A percentile compares a stretch with the other conserved stretches of the same genome.
Evolutionary conservation across 1,140 invertebrate genomes (phyloP).

Genomic region (Meloidogyne hapla): DNA sequence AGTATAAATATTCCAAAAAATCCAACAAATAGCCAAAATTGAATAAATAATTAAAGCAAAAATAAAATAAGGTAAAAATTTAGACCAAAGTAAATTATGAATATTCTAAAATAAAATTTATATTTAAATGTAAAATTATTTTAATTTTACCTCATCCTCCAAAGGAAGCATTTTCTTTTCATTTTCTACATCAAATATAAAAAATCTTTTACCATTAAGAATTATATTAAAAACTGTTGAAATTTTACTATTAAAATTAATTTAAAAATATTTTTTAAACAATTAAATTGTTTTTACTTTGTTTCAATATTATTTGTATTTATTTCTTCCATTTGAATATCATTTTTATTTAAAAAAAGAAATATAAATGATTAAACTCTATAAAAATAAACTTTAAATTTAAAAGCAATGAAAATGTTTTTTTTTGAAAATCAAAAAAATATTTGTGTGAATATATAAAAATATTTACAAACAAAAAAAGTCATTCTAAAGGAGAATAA

Average conservation of each 20-base stretch:
- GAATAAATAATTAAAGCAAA: slow-evolving; percentile 19
- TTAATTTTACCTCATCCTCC: not conserved
- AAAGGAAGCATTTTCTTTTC: not conserved
- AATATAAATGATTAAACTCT: not conserved
- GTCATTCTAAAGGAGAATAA: no score
- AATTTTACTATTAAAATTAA: slow-evolving; percentile 11
- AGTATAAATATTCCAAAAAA: slow-evolving; percentile 27
- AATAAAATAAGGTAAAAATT: slow-evolving; percentile 24
- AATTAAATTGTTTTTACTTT: not conserved
- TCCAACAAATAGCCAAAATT: slow-evolving; percentile 17
- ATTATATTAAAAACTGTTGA: not conserved
- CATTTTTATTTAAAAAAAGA: not conserved
- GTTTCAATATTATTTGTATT: not conserved
- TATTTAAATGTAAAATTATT: slow-evolving; percentile 5
- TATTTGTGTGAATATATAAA: not conserved
- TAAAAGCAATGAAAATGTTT: not conserved
- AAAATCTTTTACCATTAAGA: not conserved
- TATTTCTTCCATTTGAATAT: not conserved
- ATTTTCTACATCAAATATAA: not conserved
- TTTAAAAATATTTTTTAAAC: not conserved
- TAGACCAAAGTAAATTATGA: slow-evolving; percentile 13
- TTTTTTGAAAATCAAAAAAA: not conserved
- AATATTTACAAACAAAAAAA: not conserved
- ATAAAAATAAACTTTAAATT: not conserved
- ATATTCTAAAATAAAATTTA: slow-evolving; percentile 17